Evolutionary conservation across 2,797 vertebrate species (phyloP).

Genomic region (Cirrhinus mrigala): DNA sequence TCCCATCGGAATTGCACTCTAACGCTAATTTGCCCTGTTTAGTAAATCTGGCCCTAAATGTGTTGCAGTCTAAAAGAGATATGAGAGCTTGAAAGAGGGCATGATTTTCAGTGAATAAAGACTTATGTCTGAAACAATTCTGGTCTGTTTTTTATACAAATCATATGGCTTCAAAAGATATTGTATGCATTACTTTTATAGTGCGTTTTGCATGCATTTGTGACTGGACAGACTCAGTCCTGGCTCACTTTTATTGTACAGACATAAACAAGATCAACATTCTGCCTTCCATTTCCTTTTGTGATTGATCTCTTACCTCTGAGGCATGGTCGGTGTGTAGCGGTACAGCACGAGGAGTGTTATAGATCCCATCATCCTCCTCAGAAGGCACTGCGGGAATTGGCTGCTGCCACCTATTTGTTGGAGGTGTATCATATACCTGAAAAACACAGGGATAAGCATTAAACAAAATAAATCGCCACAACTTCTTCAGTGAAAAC

Average conservation of each 20-base stretch:
- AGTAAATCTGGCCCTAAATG: background rate
- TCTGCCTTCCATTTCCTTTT: background rate
- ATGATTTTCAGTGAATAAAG: background rate
- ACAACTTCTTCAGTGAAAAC: background rate
- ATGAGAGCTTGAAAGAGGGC: background rate
- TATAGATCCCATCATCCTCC: conserved; percentile 79
- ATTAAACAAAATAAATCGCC: background rate
- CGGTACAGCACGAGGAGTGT: conserved; percentile 79
- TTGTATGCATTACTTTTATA: background rate
- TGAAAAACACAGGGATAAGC: conserved; percentile 58
- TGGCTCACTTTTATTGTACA: background rate
- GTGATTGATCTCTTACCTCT: conserved; percentile 71
- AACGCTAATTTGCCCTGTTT: too few species aligned
- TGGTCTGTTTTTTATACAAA: background rate
- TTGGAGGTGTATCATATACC: conserved; percentile 91
- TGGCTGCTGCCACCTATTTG: conserved; percentile 77
- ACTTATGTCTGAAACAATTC: background rate
- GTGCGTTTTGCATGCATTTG: background rate
- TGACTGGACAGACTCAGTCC: too few species aligned
- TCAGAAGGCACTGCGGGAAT: conserved; percentile 60
- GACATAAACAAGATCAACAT: background rate
- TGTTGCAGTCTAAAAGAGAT: background rate
- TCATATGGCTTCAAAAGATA: background rate
- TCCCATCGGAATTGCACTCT: too few species aligned
- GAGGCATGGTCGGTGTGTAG: conserved; percentile 69